These are phyloP conservation scores for Poeciliopsis turrubarensis DNA, from an alignment of 2,113 vertebrate genomes.

Conservation along the genomic window DNA sequence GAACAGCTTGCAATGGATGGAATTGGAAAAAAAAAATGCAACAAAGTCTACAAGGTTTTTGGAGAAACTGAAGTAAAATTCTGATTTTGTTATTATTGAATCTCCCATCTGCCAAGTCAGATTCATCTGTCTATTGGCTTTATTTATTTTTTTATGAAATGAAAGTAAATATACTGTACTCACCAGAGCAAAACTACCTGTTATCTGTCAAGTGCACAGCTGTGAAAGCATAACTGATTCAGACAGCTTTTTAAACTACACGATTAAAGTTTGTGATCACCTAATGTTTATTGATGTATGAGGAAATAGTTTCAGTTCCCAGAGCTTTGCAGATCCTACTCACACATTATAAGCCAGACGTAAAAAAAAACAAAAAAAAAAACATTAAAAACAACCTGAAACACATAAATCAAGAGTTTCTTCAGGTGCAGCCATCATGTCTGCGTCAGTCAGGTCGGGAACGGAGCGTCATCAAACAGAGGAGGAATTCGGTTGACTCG, in stretches of 20 bases:
- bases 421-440: conserved; percentile 15
- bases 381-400: conserved; percentile 35
- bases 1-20: conserved; percentile 31
- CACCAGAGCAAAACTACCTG: neutral
- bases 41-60: conserved; percentile 49
- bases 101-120: conserved; percentile 29
- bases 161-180: conserved; percentile 19
- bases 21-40: conserved; percentile 34
- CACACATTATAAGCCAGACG: conserved; percentile 22
- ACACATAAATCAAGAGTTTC: conserved; percentile 30
- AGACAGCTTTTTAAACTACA: neutral
- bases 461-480: conserved; percentile 44
- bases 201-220: conserved; percentile 11
- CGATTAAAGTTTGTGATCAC: neutral
- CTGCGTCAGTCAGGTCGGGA: conserved; percentile 24
- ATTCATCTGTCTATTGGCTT: conserved; percentile 19
- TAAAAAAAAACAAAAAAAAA: conserved; percentile 9
- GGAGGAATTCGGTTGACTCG: conserved; percentile 48
- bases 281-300: neutral
- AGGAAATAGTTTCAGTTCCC: neutral
- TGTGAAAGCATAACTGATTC: neutral
- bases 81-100: conserved; percentile 45
- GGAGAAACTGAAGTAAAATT: conserved; percentile 36
- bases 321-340: conserved; percentile 5
- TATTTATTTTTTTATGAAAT: neutral